Conservation (phyloP, 2,113 vertebrate species). For the Egretta garzetta region DNA sequence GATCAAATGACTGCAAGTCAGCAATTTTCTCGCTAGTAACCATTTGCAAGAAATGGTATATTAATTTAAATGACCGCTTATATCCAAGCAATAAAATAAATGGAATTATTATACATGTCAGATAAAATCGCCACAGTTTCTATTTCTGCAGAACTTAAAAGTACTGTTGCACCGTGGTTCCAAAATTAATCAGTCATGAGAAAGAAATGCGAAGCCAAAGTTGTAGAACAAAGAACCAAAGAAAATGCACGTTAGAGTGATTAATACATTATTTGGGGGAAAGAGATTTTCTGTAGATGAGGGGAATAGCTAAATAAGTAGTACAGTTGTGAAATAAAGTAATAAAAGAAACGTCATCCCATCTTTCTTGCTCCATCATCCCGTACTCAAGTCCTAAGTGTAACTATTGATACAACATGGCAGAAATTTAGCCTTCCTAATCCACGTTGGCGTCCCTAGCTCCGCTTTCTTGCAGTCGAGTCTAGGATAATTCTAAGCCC, state of each 20-base stretch:
- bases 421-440: background rate
- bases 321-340: background rate
- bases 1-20: background rate
- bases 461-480: background rate
- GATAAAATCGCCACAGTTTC: background rate
- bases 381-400: rapidly evolving
- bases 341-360: background rate
- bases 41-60: background rate
- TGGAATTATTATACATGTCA: background rate
- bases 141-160: background rate
- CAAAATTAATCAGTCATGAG: background rate
- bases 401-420: too few species aligned
- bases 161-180: background rate
- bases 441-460: background rate
- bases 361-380: background rate
- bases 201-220: background rate
- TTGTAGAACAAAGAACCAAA: background rate
- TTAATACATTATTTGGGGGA: background rate
- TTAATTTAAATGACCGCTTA: conserved; percentile 10
- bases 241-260: background rate
- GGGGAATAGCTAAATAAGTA: background rate
- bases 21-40: background rate
- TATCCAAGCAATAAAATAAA: background rate
- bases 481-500: background rate
- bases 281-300: background rate